These are phyloP conservation scores for Cyclopterus lumpus DNA, from an alignment of 2,797 vertebrate species.

Conservation along the genomic window DNA sequence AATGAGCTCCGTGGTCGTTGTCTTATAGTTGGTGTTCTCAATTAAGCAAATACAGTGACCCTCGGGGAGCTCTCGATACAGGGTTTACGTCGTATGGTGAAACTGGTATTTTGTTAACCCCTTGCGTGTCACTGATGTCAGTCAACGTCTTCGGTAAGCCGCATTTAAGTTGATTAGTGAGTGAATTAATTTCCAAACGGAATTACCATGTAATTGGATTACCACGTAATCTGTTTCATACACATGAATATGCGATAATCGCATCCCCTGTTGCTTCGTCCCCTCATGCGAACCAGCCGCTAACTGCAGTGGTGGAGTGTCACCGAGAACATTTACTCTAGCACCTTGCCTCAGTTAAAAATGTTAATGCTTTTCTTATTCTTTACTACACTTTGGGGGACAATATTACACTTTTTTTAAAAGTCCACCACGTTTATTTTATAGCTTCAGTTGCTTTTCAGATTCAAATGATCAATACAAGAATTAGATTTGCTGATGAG, in stretches of 20 bases:
- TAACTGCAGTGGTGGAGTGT: constrained; percentile 1
- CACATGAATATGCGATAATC: constrained; percentile 36
- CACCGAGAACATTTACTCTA: not conserved
- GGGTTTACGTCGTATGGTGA: not conserved
- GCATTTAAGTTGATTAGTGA: constrained; percentile 50
- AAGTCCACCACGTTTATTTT: not conserved
- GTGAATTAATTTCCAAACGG: constrained; percentile 45
- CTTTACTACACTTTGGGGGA: not conserved
- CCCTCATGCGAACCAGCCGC: constrained; percentile 4
- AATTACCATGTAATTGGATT: constrained; percentile 52
- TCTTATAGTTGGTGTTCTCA: constrained; percentile 13
- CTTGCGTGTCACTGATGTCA: not conserved
- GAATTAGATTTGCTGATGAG: not conserved
- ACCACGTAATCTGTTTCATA: constrained; percentile 41
- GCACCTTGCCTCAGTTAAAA: not conserved
- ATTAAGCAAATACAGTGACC: constrained; percentile 10
- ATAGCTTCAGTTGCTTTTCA: not conserved
- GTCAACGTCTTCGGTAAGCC: constrained; percentile 13
- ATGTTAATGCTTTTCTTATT: not conserved
- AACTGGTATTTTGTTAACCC: constrained; percentile 19
- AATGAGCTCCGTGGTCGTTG: constrained; percentile 23
- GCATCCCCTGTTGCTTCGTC: constrained; percentile 21
- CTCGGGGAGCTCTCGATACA: not conserved
- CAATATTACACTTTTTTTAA: not conserved
- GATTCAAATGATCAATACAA: not conserved